Percentiles rank a stretch among this genome's conserved stretches.
Evolutionary conservation across 2,113 vertebrate species (phyloP).

Genomic region (Orcinus orca): DNA sequence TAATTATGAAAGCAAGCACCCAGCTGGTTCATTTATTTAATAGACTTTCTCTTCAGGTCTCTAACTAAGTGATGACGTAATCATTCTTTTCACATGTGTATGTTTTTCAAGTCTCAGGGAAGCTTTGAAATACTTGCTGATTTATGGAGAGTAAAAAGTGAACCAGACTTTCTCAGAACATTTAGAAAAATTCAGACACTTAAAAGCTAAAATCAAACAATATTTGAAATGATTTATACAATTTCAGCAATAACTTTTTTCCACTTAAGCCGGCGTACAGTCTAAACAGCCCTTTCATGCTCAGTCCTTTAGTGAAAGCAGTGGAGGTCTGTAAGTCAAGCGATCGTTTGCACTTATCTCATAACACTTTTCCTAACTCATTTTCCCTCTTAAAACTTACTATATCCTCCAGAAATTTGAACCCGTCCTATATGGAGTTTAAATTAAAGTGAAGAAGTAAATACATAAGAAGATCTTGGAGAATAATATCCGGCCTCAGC

Average conservation of each 20-base stretch:
- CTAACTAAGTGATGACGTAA: neutral
- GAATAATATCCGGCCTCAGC: neutral
- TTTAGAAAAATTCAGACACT: constrained; percentile 62
- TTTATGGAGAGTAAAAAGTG: constrained; percentile 71
- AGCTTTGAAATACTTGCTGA: constrained; percentile 66
- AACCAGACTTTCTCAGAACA: constrained; percentile 56
- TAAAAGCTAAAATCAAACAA: constrained; percentile 67
- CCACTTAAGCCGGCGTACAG: constrained; percentile 47
- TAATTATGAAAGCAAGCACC: neutral
- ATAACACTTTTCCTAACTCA: neutral
- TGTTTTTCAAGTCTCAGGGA: constrained; percentile 56
- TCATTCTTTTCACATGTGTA: constrained; percentile 57
- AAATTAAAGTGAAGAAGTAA: neutral
- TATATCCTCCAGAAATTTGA: neutral
- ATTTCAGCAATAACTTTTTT: constrained; percentile 37
- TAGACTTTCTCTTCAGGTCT: constrained; percentile 38
- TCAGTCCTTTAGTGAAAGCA: constrained; percentile 11
- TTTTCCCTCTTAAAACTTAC: constrained; percentile 30
- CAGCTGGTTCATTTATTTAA: neutral
- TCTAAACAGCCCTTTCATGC: constrained; percentile 61
- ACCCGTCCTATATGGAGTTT: neutral
- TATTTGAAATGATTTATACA: constrained; percentile 72
- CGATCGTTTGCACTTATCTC: constrained; percentile 26
- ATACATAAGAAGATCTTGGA: neutral
- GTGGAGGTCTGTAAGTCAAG: constrained; percentile 11